Evolutionary conservation across 2,797 vertebrate genomes (phyloP), one percentile per base, ranked within the genome.

Genomic region (Pseudochromis fuscus): DNA sequence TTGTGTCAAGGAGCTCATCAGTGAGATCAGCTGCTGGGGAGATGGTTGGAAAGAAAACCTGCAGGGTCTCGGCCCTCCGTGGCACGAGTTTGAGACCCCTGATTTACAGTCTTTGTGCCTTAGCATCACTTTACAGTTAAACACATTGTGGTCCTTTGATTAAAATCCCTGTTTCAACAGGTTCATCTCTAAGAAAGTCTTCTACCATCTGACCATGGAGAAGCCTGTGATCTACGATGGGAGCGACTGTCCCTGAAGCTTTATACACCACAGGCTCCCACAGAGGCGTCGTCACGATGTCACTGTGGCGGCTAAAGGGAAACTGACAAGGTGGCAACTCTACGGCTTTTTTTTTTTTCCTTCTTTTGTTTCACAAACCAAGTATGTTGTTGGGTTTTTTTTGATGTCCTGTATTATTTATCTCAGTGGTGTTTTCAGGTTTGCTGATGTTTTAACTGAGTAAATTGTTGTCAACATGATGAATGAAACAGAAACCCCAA

Each of bases 131-230:
- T 13, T 35, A 4, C 13, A 12, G 45, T 50, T 51, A 33, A 48
- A 46, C 2, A 0, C 38, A 57, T 80, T 77, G 21, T 46, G 5
- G 5, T 38, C 9, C 25, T 77, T 75, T 82, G 31, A 83, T 83
- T 18, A 45, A 24, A 75, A 69, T 40, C 27, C 4, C 9, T 81
- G 33, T 82, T 28, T 65, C 65, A 31, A 70, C 86, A 99, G 97
- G 86, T 99, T 99, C 86, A 93, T 98, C 88, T 97, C 96, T 56
- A 99, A 99, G 92, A 98, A 94, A 77, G 96, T 99, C 18, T 94
- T 95, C 78, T 99, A 96, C 83, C 96, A 95, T 78, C 91, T 99
- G 90, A 94, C 95, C 27, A 90, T 96, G n/a, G 96, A 97, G 84
- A 94, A 95, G 73, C 95, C 97, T 11, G 72, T 99, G 49, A 94